Conservation (phyloP, 2,888 invertebrate species). For the Rugalucina vietnamica region DNA sequence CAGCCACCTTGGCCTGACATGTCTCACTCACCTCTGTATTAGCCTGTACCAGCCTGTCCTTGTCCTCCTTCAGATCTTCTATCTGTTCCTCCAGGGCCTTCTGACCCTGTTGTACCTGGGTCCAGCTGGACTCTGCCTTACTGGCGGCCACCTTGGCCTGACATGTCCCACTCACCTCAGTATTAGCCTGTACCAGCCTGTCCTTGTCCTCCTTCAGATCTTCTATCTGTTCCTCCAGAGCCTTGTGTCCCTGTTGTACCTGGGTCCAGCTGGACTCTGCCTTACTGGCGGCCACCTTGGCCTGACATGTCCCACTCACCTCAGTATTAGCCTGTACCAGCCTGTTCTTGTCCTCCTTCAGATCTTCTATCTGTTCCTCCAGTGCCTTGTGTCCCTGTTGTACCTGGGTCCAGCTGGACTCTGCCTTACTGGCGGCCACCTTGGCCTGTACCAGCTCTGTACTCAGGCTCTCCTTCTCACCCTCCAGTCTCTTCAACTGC, state of each 20-base stretch:
- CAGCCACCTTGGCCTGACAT: slow-evolving; percentile 69
- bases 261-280: slow-evolving; percentile 61
- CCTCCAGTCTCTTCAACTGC: slow-evolving; percentile 72
- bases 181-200: slow-evolving; percentile 58
- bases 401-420: slow-evolving; percentile 58
- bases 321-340: slow-evolving; percentile 64
- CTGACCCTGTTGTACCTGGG: slow-evolving; percentile 57
- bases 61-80: slow-evolving; percentile 67
- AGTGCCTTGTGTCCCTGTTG: slow-evolving; percentile 56
- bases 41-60: slow-evolving; percentile 63
- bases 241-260: slow-evolving; percentile 52
- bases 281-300: slow-evolving; percentile 69
- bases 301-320: slow-evolving; percentile 68
- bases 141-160: slow-evolving; percentile 69
- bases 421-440: slow-evolving; percentile 69
- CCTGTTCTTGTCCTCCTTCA: slow-evolving; percentile 68
- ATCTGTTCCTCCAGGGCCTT: slow-evolving; percentile 66
- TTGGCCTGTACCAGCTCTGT: slow-evolving; percentile 71
- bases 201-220: slow-evolving; percentile 70
- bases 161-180: slow-evolving; percentile 72
- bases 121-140: slow-evolving; percentile 62
- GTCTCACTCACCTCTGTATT: slow-evolving; percentile 70
- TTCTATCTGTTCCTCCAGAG: slow-evolving; percentile 67
- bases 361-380: slow-evolving; percentile 67
- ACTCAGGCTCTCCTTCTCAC: slow-evolving; percentile 71